Conservation (phyloP, 53 echinoderm and acorn worm species). For the Henricia sp. region DNA sequence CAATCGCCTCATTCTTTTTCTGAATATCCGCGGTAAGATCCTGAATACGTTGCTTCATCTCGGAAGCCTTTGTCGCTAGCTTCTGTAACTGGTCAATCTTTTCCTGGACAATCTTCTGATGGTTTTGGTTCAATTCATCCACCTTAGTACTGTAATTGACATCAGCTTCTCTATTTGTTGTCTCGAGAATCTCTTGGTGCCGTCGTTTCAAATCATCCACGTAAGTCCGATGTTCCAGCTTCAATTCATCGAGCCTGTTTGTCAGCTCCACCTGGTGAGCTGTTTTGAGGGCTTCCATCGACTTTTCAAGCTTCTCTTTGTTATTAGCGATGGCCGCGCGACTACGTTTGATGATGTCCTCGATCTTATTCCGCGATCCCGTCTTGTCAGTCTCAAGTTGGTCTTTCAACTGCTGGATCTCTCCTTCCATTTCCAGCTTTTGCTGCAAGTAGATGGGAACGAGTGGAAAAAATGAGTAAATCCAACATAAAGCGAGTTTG, state of each 20-base stretch:
- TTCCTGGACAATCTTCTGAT: slow-evolving; percentile 87
- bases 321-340: slow-evolving; percentile 85
- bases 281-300: slow-evolving; percentile 65
- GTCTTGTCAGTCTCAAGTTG: slow-evolving; percentile 74
- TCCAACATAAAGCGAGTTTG: too few relatives aligned
- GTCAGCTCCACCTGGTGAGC: slow-evolving; percentile 75
- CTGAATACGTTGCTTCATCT: slow-evolving; percentile 87
- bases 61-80: slow-evolving; percentile 77
- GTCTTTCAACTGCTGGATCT: slow-evolving; percentile 84
- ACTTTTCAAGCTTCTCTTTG: slow-evolving; percentile 77
- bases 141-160: slow-evolving; percentile 70
- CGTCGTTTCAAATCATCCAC: slow-evolving; percentile 79
- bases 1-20: slow-evolving; percentile 68
- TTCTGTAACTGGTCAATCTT: slow-evolving; percentile 94
- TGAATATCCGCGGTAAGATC: slow-evolving; percentile 65
- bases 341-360: slow-evolving; percentile 84
- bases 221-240: slow-evolving; percentile 78
- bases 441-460: too few relatives aligned
- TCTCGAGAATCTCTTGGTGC: slow-evolving; percentile 78
- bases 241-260: slow-evolving; percentile 80
- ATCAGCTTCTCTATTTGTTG: slow-evolving; percentile 73
- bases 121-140: slow-evolving; percentile 78
- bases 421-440: slow-evolving; percentile 73
- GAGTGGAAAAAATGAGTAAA: too few relatives aligned
- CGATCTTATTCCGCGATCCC: slow-evolving; percentile 82